These are phyloP conservation scores for Xylota segnis DNA, from an alignment of 2,888 invertebrate genomes.

Conservation along the genomic window DNA sequence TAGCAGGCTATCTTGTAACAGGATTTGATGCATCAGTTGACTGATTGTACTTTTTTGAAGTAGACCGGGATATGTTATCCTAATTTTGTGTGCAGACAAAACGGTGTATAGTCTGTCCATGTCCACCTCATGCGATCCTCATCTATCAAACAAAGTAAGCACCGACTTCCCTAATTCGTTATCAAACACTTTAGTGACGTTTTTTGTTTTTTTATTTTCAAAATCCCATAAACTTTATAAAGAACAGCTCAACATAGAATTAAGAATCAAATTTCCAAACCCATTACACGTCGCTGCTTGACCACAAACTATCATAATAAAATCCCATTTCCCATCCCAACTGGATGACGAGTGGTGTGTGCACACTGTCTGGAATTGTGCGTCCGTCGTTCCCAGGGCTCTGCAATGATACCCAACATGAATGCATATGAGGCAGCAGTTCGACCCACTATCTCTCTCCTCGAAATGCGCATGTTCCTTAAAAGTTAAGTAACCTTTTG, in stretches of 20 bases:
- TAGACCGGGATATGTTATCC: no score
- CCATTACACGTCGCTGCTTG: conserved; percentile 50
- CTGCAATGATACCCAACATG: conserved; percentile 36
- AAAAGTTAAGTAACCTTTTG: conserved; percentile 55
- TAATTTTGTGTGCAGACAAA: no score
- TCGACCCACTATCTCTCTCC: conserved; percentile 1
- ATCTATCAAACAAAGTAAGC: not conserved
- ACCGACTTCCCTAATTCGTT: not conserved
- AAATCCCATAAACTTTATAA: conserved; percentile 29
- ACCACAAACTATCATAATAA: conserved; percentile 65
- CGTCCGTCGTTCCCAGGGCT: conserved; percentile 30
- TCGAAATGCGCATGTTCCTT: conserved; percentile 30
- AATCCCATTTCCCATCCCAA: conserved; percentile 56
- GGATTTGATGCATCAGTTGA: no score
- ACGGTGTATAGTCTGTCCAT: no score
- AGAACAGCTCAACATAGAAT: conserved; percentile 4
- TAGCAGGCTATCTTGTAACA: no score
- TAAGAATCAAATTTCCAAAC: conserved; percentile 38
- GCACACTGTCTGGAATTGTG: conserved; percentile 15
- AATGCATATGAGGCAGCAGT: conserved; percentile 43
- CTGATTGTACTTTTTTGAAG: no score
- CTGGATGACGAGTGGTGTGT: conserved; percentile 46
- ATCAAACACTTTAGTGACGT: not conserved
- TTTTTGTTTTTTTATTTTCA: not conserved
- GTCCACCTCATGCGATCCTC: no score